Percentiles rank a stretch among this genome's conserved stretches.
Conservation (phyloP, 1,140 invertebrate species). For the Bombus superbus region DNA sequence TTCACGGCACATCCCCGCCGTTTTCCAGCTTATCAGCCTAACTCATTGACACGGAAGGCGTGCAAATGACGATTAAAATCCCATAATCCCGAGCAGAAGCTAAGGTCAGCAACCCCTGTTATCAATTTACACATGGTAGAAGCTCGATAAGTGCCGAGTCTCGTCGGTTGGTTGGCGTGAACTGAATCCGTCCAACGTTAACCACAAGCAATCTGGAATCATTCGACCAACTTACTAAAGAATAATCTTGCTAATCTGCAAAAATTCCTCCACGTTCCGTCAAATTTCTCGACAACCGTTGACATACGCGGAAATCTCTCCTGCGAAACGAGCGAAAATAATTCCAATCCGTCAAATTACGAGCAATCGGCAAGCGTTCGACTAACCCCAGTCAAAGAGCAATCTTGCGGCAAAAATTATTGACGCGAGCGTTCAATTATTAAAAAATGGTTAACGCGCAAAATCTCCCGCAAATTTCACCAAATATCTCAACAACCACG, state of each 20-base stretch:
- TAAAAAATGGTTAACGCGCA: no score
- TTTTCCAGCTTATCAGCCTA: not conserved
- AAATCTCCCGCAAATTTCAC: no score
- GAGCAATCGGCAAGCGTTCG: no score
- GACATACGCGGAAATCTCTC: no score
- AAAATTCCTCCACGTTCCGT: not conserved
- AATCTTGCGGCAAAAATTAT: no score
- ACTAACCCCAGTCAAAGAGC: no score
- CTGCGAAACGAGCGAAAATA: no score
- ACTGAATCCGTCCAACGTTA: conserved; percentile 2
- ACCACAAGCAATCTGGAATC: not conserved
- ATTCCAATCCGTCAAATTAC: no score
- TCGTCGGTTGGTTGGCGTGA: not conserved
- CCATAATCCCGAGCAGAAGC: not conserved
- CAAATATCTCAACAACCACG: no score
- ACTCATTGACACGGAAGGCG: not conserved
- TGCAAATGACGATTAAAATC: conserved; percentile 25
- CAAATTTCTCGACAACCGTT: not conserved
- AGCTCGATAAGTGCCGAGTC: conserved; percentile 23
- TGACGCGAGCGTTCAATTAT: no score
- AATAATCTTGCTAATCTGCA: not conserved
- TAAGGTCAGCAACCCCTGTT: conserved; percentile 9
- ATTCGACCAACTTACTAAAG: not conserved
- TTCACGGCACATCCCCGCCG: no score
- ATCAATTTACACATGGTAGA: conserved; percentile 5